Evolutionary conservation across 1,140 invertebrate species (phyloP), one percentile per base, ranked within the genome.

Genomic region (Drosophila burlai): DNA sequence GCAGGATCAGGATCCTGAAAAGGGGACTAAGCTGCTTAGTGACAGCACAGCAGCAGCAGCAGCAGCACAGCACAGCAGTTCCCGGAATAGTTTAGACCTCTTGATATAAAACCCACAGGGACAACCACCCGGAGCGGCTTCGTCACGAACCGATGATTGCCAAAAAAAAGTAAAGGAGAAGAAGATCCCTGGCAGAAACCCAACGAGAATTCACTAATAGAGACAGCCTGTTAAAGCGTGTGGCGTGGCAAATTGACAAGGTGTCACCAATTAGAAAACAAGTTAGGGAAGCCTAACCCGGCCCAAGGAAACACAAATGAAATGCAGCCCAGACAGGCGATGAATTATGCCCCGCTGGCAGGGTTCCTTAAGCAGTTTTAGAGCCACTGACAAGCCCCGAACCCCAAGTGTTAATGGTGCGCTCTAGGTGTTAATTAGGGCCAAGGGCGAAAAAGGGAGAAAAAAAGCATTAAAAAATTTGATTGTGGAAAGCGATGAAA

Each of bases 191-290:
- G 45, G n/a, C 50, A 71, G 67, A 68, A 76, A 79, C 74, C 49
- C 49, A 67, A 65, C 46, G 43, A 73, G 46, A 61, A 60, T 24
- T 63, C 46, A 78, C 84, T 81, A 83, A 83, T 74, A 79, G 80
- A 87, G 77, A 74, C 67, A 67, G 81, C 74, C 66, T 81, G 79
- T 87, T 89, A 87, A 89, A 89, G 85, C 84, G 84, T 90, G 69
- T 69, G 86, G 78, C 85, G 80, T 89, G 81, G 69, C 85, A 81
- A 89, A 89, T 89, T 76, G 81, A 90, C 79, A 71, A 91, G 86
- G 85, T 90, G 85, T 90, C 85, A 90, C 86, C 85, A 91, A 90
- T 90, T 90, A 90, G 81, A 89, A 86, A 83, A 83, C 83, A 86
- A 80, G 83, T 87, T 86, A 86, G 78, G 52, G 46, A 59, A 60